Evolutionary conservation across 1,140 invertebrate genomes (phyloP), one percentile per base, ranked within the genome.

Genomic region (Drosophila equinoxialis): DNA sequence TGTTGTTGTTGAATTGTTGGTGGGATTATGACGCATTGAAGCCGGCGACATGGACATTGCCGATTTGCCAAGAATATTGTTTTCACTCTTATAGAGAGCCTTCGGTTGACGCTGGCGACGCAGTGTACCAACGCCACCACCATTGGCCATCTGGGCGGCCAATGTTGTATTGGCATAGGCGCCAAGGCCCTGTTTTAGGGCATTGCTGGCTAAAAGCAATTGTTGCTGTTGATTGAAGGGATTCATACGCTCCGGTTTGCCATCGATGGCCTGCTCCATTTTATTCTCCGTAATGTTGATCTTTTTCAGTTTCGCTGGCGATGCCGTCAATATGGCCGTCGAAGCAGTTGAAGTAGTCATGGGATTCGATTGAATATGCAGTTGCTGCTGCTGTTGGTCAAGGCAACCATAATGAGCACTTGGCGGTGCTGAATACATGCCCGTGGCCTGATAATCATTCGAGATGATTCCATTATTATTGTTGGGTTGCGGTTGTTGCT

Each of bases 271-370:
- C 30, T 91, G 84, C 42, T 92, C 91, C 81, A 92, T 77, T 79
- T 91, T 90, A 65, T 92, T 92, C 72, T 92, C 91, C 13, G 90
- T 92, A 13, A 92, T 92, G 35, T 92, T 92, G 68, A 92, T 92
- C 90, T 85, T 81, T 71, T 78, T 81, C 55, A 68, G 65, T 42
- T 91, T 89, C 1, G 81, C 79, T 8, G 83, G 86, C 4, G 90
- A 91, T 17, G 74, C 75, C 6, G 74, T 69, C 55, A 91, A 39
- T 20, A 91, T 80, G 48, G 90, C 89, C 2, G 87, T 92, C 2
- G 87, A 82, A 37, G 90, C 90, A 7, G 91, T 92, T 13, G 85
- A 91, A 57, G 84, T 80, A 66, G 91, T 91, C 86, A 90, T 82
- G 63, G 73, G 72, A 76, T 81, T 89, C 7, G 74, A 62, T 26